Base-by-base conservation (phyloP, 2,888 invertebrate species). In the Hydrotaea diabolus region DNA sequence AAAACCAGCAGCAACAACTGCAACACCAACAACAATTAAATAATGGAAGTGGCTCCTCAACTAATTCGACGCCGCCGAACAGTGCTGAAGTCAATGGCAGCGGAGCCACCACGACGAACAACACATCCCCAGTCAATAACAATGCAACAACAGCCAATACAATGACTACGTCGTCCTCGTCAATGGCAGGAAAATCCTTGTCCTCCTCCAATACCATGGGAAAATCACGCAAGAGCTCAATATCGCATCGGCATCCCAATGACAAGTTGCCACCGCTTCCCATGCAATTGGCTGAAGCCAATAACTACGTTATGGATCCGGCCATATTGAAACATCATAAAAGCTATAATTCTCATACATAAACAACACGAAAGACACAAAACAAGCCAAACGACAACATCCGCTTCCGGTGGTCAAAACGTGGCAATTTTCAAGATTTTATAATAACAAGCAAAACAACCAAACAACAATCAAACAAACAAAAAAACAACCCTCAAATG, bases 181-280 rank as follows among this genome's bases (percentile, higher is more conserved):
- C 71, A 8, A 71, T 80, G 3, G 76, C 86, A 59, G 64, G 83
- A 9, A 83, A 84, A n/a, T 72, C 49, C 64, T 77, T 49, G n/a
- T 4, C 31, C 81, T 83, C 43, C 86, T 21, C 59, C 23, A 59
- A 23, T 23, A 59, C 79, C 0, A 57, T 57, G 19, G 78, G 62
- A 26, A 87, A 80, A 81, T 74, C 94, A 19, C 93, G 95, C 72
- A 95, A 95, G 89, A 91, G 93, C n/a, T 92, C 93, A 69, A 93
- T 93, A 31, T 94, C 94, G 87, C 95, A 95, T 90, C 94, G 96
- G 88, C 96, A 96, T 93, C 96, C 96, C 80, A 95, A 96, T 87
- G 96, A 96, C 90, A 95, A 95, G 90, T 93, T 96, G 88, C 96
- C 96, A 87, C 96, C 95, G 85, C 93, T 95, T 88, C 95, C 95